Evolutionary conservation across 2,888 invertebrate species (phyloP).

Genomic region (Trissoscelio sp.): DNA sequence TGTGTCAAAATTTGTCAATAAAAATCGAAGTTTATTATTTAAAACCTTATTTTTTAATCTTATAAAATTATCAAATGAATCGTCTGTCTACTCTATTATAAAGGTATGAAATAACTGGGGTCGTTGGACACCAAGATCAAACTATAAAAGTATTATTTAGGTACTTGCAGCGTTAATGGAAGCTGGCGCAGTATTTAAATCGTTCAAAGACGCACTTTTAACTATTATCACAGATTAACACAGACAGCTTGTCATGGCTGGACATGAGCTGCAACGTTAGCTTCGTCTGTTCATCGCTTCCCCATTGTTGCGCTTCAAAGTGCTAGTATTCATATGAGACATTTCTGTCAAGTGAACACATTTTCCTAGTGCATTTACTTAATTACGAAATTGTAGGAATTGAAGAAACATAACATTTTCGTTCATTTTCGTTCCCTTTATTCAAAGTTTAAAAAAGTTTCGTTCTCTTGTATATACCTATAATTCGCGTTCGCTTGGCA

Average conservation of each 20-base stretch:
- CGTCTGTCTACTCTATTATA: no score
- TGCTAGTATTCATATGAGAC: constrained; percentile 35
- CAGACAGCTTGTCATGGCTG: constrained; percentile 79
- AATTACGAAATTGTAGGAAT: neutral
- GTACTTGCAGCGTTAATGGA: constrained; percentile 75
- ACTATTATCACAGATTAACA: constrained; percentile 83
- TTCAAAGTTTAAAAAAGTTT: neutral
- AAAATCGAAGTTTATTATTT: no score
- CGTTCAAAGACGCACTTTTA: constrained; percentile 72
- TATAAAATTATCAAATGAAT: no score
- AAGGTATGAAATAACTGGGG: no score
- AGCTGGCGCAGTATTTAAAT: constrained; percentile 73
- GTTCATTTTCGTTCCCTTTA: neutral
- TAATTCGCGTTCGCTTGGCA: constrained; percentile 13
- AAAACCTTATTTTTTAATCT: no score
- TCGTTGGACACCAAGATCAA: constrained; percentile 70
- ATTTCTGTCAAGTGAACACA: constrained; percentile 55
- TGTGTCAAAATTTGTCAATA: no score
- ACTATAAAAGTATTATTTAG: constrained; percentile 70
- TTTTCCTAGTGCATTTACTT: neutral
- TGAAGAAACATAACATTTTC: neutral
- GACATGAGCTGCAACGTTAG: constrained; percentile 72
- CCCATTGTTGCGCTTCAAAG: constrained; percentile 67
- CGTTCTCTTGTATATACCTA: no score
- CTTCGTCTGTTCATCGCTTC: constrained; percentile 69